phyloP scores from a whole-genome alignment of 2,797 vertebrate species.

The Carapus acus region DNA sequence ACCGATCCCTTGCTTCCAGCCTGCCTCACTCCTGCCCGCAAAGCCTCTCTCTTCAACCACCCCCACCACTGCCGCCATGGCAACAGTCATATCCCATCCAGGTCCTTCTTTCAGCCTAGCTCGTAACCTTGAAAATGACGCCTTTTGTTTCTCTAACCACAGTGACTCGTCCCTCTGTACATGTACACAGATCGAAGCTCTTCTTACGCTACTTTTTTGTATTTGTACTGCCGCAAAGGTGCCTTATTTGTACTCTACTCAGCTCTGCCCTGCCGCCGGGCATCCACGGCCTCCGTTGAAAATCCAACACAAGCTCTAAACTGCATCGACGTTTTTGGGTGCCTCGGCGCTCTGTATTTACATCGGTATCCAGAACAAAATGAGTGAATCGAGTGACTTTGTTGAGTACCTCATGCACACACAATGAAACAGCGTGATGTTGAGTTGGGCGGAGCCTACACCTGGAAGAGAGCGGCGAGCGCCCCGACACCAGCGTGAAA shows the following conservation, averaged over 20 bases:
- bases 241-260: background rate
- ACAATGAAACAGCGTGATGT: constrained; percentile 50
- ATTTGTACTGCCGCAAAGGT: background rate
- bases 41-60: constrained; percentile 52
- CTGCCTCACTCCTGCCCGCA: no score
- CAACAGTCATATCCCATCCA: constrained; percentile 61
- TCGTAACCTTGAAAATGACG: constrained; percentile 43
- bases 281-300: constrained; percentile 30
- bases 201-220: background rate
- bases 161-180: constrained; percentile 37
- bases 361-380: constrained; percentile 60
- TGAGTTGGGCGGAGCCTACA: constrained; percentile 63
- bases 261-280: constrained; percentile 25
- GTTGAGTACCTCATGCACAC: constrained; percentile 72
- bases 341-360: constrained; percentile 58
- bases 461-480: constrained; percentile 71
- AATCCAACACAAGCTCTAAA: constrained; percentile 25
- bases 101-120: constrained; percentile 56
- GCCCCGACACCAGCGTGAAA: constrained; percentile 59
- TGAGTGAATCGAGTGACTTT: constrained; percentile 68
- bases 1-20: no score
- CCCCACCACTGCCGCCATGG: constrained; percentile 53
- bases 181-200: constrained; percentile 33
- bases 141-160: constrained; percentile 49
- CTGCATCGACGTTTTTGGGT: constrained; percentile 51